Conservation (phyloP, 2,797 vertebrate genomes). For the Sebastes hubbsi region DNA sequence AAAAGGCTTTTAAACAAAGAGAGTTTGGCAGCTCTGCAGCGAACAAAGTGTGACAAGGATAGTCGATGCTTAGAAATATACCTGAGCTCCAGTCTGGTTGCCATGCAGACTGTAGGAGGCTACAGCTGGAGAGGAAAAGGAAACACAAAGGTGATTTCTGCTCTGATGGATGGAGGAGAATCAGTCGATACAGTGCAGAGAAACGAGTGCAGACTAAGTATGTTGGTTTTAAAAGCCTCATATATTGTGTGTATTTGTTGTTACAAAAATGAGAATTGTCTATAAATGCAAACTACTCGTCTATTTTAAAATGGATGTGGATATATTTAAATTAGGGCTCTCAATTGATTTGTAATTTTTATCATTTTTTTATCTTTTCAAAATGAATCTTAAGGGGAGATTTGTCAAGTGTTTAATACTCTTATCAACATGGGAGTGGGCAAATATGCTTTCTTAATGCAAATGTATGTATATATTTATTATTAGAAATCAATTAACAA, state of each 20-base stretch:
- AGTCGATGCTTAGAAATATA: accelerated
- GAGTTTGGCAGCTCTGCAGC: not conserved
- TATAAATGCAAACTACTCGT: too few species aligned
- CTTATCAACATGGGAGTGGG: too few species aligned
- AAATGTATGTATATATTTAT: too few species aligned
- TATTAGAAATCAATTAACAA: too few species aligned
- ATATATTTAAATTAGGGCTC: not conserved
- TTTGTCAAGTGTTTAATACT: too few species aligned
- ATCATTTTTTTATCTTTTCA: too few species aligned
- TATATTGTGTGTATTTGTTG: not conserved
- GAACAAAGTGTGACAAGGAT: not conserved
- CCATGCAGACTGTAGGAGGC: conserved; percentile 44
- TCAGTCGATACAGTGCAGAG: not conserved
- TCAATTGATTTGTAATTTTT: too few species aligned
- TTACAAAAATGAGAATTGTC: not conserved
- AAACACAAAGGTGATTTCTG: conserved; percentile 35
- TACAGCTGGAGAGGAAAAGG: conserved; percentile 18
- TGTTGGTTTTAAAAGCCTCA: not conserved
- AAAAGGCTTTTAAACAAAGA: not conserved
- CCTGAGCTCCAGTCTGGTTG: conserved; percentile 18
- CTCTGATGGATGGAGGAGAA: not conserved
- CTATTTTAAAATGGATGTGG: not conserved
- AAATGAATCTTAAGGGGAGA: too few species aligned
- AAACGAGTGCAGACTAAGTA: not conserved
- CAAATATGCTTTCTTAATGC: too few species aligned